Conservation (phyloP, 2,888 invertebrate species). For the Phasia obesa region DNA sequence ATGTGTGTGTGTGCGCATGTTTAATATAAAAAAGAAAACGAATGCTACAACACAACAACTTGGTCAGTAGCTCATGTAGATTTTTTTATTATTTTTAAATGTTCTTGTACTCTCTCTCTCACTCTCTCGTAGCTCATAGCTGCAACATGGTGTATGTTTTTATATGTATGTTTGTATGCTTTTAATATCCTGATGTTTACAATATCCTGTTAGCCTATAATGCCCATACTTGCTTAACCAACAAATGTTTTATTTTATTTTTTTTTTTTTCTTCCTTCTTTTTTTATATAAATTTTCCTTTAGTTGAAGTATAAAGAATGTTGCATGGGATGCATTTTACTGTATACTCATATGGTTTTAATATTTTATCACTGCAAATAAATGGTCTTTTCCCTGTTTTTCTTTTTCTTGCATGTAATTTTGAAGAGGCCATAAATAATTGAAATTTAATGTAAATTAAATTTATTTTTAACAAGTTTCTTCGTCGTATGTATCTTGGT, state of each 20-base stretch:
- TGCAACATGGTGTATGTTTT: background rate
- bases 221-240: conserved; percentile 7
- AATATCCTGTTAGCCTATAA: conserved; percentile 50
- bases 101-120: too few relatives aligned
- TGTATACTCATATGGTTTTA: conserved; percentile 15
- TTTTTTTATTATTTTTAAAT: background rate
- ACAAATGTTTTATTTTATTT: background rate
- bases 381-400: conserved; percentile 7
- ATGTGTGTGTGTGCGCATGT: background rate
- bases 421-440: conserved; percentile 42
- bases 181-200: conserved; percentile 52
- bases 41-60: conserved; percentile 20
- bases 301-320: conserved; percentile 4
- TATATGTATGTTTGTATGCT: background rate
- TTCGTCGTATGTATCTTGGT: conserved; percentile 39
- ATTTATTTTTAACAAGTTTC: conserved; percentile 50
- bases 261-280: background rate
- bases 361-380: conserved; percentile 49
- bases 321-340: conserved; percentile 41
- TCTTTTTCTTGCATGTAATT: conserved; percentile 4
- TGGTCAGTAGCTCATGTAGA: conserved; percentile 56
- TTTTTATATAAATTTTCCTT: conserved; percentile 17
- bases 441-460: conserved; percentile 62
- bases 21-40: conserved; percentile 1
- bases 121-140: background rate